Percentiles rank a stretch among this genome's conserved stretches.
phyloP scores from a whole-genome alignment of 2,113 vertebrate species.

The Gymnorhina tibicen region DNA sequence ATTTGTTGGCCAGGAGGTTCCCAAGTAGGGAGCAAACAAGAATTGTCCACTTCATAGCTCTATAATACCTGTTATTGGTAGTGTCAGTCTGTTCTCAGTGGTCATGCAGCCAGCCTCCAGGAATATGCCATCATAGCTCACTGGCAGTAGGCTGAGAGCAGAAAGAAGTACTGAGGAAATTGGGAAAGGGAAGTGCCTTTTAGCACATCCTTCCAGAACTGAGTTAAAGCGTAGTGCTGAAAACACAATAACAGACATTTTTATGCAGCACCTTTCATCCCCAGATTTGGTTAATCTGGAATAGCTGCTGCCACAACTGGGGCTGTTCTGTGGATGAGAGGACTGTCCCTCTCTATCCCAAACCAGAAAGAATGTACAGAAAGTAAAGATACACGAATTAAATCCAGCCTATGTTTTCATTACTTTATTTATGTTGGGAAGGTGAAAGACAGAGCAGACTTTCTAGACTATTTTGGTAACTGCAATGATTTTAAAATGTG shows the following conservation, averaged over 20 bases:
- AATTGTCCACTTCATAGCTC: not conserved
- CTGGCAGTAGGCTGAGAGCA: not conserved
- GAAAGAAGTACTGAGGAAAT: not conserved
- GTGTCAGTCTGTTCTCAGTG: not conserved
- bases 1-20: not conserved
- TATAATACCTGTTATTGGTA: not conserved
- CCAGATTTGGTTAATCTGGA: not conserved
- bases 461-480: slow-evolving; percentile 15
- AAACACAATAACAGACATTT: not conserved
- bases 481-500: not conserved
- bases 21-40: not conserved
- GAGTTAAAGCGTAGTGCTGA: not conserved
- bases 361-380: slow-evolving; percentile 1
- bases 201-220: not conserved
- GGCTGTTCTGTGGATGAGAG: not conserved
- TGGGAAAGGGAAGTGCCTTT: not conserved
- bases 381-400: not conserved
- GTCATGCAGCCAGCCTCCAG: not conserved
- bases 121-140: not conserved
- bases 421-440: slow-evolving; percentile 44
- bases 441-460: slow-evolving; percentile 6
- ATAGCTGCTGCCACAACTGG: not conserved
- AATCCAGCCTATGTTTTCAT: not conserved
- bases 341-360: not conserved
- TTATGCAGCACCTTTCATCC: not conserved